A percentile compares a stretch with the other conserved stretches of the same genome.
These are phyloP conservation scores for Micronisus gabar DNA, from an alignment of 2,113 vertebrate genomes.

Conservation along the genomic window DNA sequence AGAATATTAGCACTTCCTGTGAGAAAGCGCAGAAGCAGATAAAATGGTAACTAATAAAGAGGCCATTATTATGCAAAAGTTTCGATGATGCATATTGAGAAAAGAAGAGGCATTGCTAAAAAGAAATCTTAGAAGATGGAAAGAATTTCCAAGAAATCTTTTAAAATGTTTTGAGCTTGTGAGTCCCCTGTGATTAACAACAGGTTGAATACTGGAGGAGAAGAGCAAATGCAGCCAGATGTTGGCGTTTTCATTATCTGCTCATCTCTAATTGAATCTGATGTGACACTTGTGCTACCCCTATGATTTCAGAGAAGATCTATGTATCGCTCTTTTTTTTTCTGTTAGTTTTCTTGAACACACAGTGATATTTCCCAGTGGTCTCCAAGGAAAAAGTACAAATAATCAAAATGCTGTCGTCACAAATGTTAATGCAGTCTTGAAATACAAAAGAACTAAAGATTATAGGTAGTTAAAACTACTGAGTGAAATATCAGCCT, in stretches of 20 bases:
- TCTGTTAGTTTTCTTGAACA: conserved; percentile 10
- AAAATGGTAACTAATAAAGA: not conserved
- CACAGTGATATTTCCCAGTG: not conserved
- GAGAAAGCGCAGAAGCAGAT: not conserved
- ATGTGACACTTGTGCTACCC: conserved; percentile 10
- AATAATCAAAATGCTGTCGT: not conserved
- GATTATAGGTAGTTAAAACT: not conserved
- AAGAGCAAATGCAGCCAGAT: conserved; percentile 15
- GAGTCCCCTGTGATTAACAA: not conserved
- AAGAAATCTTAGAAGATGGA: not conserved
- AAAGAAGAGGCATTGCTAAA: not conserved
- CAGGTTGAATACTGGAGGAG: not conserved
- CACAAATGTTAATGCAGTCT: not conserved
- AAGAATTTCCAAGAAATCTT: not conserved
- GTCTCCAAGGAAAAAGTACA: not conserved
- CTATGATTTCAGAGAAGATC: not conserved
- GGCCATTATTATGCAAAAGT: not conserved
- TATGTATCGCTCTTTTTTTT: not conserved
- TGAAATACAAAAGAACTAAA: not conserved
- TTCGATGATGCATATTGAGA: not conserved
- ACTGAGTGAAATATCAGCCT: not conserved
- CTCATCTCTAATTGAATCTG: conserved; percentile 27
- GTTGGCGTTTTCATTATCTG: conserved; percentile 16
- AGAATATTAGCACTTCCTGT: not conserved
- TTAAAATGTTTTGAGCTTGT: not conserved